Conservation (phyloP, 2,113 vertebrate species). For the Zingel zingel region DNA sequence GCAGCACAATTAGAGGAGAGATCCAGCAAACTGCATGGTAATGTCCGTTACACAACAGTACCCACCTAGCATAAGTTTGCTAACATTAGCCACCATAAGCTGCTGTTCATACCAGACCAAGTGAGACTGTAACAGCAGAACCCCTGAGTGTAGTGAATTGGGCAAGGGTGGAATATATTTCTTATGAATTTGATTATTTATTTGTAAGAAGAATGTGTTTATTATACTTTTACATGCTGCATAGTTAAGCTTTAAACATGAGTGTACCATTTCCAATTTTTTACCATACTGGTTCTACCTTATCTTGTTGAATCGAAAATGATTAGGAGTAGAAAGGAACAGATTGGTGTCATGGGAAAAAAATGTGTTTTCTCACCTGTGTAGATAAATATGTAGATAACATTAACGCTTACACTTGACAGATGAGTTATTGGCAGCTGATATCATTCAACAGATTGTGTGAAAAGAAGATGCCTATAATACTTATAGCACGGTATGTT, state of each 20-base stretch:
- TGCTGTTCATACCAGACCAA: background rate
- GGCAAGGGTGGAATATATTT: background rate
- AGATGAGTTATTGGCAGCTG: background rate
- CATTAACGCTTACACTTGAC: background rate
- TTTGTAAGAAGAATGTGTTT: background rate
- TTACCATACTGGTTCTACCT: background rate
- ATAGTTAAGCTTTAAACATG: background rate
- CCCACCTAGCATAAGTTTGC: background rate
- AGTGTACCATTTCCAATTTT: background rate
- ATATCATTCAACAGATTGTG: slow-evolving; percentile 3
- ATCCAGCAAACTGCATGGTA: background rate
- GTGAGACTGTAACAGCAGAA: too few relatives aligned
- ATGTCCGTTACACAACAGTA: background rate
- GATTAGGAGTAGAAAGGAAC: background rate
- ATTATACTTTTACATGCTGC: background rate
- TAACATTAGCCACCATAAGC: background rate
- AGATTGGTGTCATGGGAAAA: background rate
- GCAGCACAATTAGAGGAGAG: background rate
- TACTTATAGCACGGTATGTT: background rate
- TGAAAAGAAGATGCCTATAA: background rate
- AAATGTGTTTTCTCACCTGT: background rate
- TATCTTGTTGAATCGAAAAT: background rate
- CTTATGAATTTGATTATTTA: background rate
- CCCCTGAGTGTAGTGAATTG: background rate
- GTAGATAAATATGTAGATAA: background rate